Conservation (phyloP, 2,797 vertebrate species). For the Luscinia megarhynchos region DNA sequence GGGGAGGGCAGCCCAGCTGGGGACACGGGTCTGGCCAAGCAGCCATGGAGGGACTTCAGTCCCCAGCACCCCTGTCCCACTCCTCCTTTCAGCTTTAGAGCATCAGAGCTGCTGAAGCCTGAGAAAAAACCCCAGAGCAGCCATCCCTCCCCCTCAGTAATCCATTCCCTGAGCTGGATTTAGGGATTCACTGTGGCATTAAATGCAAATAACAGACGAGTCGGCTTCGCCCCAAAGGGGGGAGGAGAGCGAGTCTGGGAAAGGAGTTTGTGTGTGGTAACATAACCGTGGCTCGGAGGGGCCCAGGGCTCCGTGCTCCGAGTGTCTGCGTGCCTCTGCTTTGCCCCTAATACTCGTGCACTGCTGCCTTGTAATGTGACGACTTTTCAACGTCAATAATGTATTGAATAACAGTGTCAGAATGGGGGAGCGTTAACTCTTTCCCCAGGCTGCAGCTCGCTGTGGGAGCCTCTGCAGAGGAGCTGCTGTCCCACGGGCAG, state of each 20-base stretch:
- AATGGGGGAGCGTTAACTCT: conserved; percentile 15
- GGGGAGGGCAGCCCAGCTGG: accelerated
- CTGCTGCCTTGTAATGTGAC: conserved; percentile 59
- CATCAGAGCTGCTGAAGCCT: background rate
- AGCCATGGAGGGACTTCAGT: background rate
- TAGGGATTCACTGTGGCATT: conserved; percentile 62
- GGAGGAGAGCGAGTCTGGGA: conserved; percentile 21
- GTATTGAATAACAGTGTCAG: conserved; percentile 61
- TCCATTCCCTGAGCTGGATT: conserved; percentile 59
- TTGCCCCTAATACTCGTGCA: conserved; percentile 55
- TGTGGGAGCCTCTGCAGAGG: background rate
- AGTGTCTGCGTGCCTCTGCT: conserved; percentile 45
- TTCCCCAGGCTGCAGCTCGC: background rate
- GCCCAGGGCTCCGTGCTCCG: conserved; percentile 6
- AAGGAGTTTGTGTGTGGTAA: conserved; percentile 44
- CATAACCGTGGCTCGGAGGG: conserved; percentile 22
- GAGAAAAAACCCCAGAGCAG: background rate
- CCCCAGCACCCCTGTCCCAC: accelerated
- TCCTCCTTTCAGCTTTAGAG: background rate
- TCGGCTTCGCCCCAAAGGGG: background rate
- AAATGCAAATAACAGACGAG: conserved; percentile 20
- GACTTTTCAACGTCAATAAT: conserved; percentile 66
- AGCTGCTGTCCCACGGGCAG: background rate
- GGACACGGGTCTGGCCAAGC: background rate
- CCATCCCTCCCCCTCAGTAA: conserved; percentile 37